Base-by-base conservation (phyloP, 2,113 vertebrate species). In the Tupaia tana region DNA sequence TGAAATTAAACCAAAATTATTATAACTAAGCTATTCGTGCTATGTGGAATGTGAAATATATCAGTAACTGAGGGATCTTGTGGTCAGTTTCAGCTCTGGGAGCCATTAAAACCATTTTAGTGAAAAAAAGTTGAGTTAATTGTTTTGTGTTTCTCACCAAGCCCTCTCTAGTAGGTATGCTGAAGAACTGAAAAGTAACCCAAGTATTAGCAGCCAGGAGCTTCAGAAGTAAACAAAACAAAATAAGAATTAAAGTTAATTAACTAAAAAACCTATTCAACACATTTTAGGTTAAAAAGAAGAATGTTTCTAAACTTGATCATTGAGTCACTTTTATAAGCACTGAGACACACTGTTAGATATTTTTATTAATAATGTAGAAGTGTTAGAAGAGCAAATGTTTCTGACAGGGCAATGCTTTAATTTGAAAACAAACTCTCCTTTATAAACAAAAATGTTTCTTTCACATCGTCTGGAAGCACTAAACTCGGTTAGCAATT, bases 321-420 rank as follows among this genome's bases (percentile, higher is more conserved):
- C 34, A 3, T 1, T 77, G 24, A 85, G 27, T 90, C 75, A 43
- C 59, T 90, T 74, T 81, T 77, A 34, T 88, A 87, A 86, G 52
- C 31, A 67, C 1, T 1, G 54, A 91, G 74, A 70, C 27, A 80
- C 52, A 52, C 6, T 22, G 61, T 52, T 56, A 82, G 73, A 24
- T 20, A 29, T 84, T 91, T 95, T 93, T 85, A 92, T 91, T 84
- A 88, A 93, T 91, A 92, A 88, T 70, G 20, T 20, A 88, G 93
- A 69, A 67, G 52, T 54, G 96, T 89, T 54, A 85, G 78, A 84
- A 64, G 27, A 94, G n/a, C 87, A 95, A 94, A 80, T 73, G 78
- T 58, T 92, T 93, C 90, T 81, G 61, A 86, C 20, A 86, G 43
- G 79, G 67, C 54, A 86, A 58, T 75, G 81, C 27, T 89, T 75